Base-by-base conservation (phyloP, 2,888 invertebrate genomes). In the Watsonalla binaria region DNA sequence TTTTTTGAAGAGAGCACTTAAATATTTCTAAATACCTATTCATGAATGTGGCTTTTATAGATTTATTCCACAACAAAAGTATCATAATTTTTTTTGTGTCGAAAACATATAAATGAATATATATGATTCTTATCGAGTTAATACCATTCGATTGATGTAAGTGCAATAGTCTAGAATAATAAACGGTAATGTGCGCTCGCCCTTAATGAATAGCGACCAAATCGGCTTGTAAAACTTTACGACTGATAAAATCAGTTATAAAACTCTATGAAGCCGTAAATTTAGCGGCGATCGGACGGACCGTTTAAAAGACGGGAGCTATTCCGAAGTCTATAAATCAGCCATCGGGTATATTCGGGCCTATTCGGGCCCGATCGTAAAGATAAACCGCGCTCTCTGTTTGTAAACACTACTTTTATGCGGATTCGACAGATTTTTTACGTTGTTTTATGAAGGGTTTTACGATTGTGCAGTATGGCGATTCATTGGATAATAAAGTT, bases 171-270 rank as follows among this genome's bases (percentile, higher is more conserved):
- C 37, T 4, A 0, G 11, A 42, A 11, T 6, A 37, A 13, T 15
- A 50, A 34, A 35, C 48, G 33, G 33, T 54, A 57, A 56, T 63
- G 60, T 61, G 63, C 60, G 55, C 54, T 51, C 51, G 45, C 53
- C 68, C 61, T 67, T 82, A 82, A 86, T 85, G 82, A 86, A 80
- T 77, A 78, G 77, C 77, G 70, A 60, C 72, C 72, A 75, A 70
- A 83, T 80, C 79, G 78, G 69, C 82, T 80, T 83, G 80, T 86
- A 84, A 85, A 88, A 87, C 62, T 89, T 88, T 82, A 88, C 81
- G 84, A 84, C 71, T 80, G 84, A 88, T 88, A 87, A 87, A 88
- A 88, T 87, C 87, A 85, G 87, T 86, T 86, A 86, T 88, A 88
- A 88, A 88, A 86, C 80, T 80, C 76, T 82, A 83, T 84, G 80